Evolutionary conservation across 1,140 invertebrate genomes (phyloP), one percentile per base, ranked within the genome.

Genomic region (Chrysomallon squamiferum): DNA sequence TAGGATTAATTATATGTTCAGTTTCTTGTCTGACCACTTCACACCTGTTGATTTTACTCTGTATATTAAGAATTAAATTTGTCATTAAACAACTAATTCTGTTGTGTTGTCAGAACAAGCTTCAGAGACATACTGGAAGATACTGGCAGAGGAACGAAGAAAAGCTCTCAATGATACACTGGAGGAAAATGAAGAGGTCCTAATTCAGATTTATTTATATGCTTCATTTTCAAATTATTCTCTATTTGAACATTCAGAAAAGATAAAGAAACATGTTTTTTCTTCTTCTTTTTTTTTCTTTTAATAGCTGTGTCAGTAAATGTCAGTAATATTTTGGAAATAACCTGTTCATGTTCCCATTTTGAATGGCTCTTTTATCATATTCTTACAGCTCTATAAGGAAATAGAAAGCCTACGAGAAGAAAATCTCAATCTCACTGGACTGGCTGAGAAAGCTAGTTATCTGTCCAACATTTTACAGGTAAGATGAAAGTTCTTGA

Each of bases 171-270:
- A 73, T 68, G 75, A 79, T 49, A 74, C 74, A n/a, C 59, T 79
- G 11, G 67, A 68, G 49, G 77, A 79, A 73, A 79, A 79, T 66
- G 71, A 71, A 72, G 57, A 65, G 61, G 77, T 79, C 59, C n/a
- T n/a, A n/a, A n/a, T n/a, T n/a, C n/a, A n/a, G n/a, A n/a, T n/a
- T n/a, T n/a, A n/a, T 22, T 33, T 58, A 33, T 11, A 52, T 22
- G 15, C 9, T 52, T 6, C 25, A 25, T 52, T 7, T 11, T 25
- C 25, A 25, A 20, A 25, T 11, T 20, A 25, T 25, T 52, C 9
- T 7, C 15, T 22, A 11, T 20, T 9, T 15, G 7, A 25, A 52
- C 7, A 22, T 9, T 20, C 7, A 13, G 9, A 52, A 9, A 7
- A 22, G n/a, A n/a, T n/a, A n/a, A n/a, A n/a, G n/a, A n/a, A n/a